Conservation (phyloP, 2,888 invertebrate genomes). For the Acanthosepion esculentum region DNA sequence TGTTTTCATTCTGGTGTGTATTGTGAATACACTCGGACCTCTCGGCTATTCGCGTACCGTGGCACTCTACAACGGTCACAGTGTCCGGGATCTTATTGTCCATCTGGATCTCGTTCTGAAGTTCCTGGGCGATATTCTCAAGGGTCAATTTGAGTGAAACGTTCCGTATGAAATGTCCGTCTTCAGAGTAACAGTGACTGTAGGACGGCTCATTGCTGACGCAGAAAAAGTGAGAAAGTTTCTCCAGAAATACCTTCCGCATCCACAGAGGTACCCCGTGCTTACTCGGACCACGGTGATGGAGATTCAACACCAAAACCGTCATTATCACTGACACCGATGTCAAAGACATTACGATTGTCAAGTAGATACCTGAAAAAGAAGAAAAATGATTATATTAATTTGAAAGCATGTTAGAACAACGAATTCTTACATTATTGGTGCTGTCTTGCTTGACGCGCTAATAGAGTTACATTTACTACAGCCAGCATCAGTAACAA, state of each 20-base stretch:
- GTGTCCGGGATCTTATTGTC: conserved; percentile 58
- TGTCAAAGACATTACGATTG: conserved; percentile 79
- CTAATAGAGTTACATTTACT: too few relatives aligned
- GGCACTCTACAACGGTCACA: conserved; percentile 47
- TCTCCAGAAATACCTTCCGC: conserved; percentile 67
- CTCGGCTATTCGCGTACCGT: conserved; percentile 47
- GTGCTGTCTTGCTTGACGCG: too few relatives aligned
- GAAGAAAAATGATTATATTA: neutral
- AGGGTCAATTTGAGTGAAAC: conserved; percentile 73
- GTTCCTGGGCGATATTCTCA: conserved; percentile 73
- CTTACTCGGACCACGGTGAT: conserved; percentile 77
- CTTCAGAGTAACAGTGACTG: conserved; percentile 51
- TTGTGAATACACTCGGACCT: conserved; percentile 49
- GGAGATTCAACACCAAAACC: conserved; percentile 79
- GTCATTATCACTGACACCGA: conserved; percentile 78
- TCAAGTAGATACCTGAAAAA: conserved; percentile 78
- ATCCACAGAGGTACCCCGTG: conserved; percentile 77
- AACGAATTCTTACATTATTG: too few relatives aligned
- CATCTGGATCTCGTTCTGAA: conserved; percentile 68
- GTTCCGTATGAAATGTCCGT: conserved; percentile 65
- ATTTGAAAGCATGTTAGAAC: too few relatives aligned
- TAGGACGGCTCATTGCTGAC: conserved; percentile 47
- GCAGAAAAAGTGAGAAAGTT: conserved; percentile 37
- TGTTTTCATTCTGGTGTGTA: conserved; percentile 50
- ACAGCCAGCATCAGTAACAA: too few relatives aligned